Base-by-base conservation (phyloP, 2,797 vertebrate species). In the Nannoperca australis region DNA sequence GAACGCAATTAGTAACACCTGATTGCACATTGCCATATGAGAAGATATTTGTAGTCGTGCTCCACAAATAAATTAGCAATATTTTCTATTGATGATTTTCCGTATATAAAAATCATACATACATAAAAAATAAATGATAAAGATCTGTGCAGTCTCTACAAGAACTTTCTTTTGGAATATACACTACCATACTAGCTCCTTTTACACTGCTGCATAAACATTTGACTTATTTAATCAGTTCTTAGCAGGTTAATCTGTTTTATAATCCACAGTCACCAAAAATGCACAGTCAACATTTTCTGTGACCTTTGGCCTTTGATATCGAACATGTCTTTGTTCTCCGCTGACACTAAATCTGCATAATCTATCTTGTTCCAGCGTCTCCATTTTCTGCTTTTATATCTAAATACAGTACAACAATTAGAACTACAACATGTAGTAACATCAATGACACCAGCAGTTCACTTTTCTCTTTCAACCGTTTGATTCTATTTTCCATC, bases 221-320 rank as follows among this genome's bases (percentile, higher is more conserved):
- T n/a, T n/a, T n/a, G n/a, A n/a, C n/a, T n/a, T n/a, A n/a, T n/a
- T n/a, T n/a, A n/a, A n/a, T n/a, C n/a, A n/a, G n/a, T n/a, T n/a
- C 20, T 9, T 40, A 6, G 8, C 38, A 63, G 51, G 51, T 78
- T 45, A 61, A 36, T 55, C n/a, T n/a, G n/a, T n/a, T n/a, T n/a
- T n/a, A n/a, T n/a, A n/a, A n/a, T n/a, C n/a, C n/a, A n/a, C n/a
- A n/a, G 9, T 65, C 18, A 38, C 18, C n/a, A 56, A 49, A 49
- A 66, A 38, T 15, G 44, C 49, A 59, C 2, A 20, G 34, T 59
- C 62, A 59, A 51, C 56, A 47, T 59, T 24, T 50, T 45, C 22
- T 17, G 10, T 68, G 34, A 76, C 79, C 75, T 86, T 44, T 82
- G 50, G 60, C 68, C 82, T 72, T 24, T 47, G 12, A 22, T 72